Percentiles rank a stretch among this genome's conserved stretches.
These are phyloP conservation scores for Opisthograptis luteolata DNA, from an alignment of 2,888 invertebrate species.

Conservation along the genomic window DNA sequence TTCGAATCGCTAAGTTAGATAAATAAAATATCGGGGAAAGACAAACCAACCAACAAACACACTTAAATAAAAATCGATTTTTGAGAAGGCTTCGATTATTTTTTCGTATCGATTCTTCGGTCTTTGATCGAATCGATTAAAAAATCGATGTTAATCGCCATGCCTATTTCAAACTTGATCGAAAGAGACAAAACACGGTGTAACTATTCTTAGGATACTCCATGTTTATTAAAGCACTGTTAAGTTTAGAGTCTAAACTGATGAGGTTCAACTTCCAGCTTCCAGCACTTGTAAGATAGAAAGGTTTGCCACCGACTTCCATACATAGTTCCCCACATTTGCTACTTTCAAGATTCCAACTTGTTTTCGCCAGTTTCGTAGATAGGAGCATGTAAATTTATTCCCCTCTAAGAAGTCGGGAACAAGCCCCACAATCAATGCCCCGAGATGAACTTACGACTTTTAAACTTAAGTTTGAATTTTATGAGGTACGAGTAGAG, in stretches of 20 bases:
- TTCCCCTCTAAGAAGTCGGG: slow-evolving; percentile 14
- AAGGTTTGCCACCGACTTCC: slow-evolving; percentile 1
- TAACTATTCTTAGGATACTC: too few relatives aligned
- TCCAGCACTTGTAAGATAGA: not conserved
- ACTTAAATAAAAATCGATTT: too few relatives aligned
- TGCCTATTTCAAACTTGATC: too few relatives aligned
- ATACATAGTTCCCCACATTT: slow-evolving; percentile 3
- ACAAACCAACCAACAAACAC: too few relatives aligned
- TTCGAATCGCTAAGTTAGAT: too few relatives aligned
- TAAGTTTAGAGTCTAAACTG: not conserved
- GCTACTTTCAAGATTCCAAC: slow-evolving; percentile 1
- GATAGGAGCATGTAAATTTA: slow-evolving; percentile 36
- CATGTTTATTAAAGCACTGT: too few relatives aligned
- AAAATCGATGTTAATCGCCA: too few relatives aligned
- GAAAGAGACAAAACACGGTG: too few relatives aligned
- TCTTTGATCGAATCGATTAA: too few relatives aligned
- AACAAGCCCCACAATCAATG: slow-evolving; percentile 36
- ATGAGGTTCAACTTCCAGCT: not conserved
- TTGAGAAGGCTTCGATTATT: too few relatives aligned
- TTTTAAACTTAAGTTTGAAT: slow-evolving; percentile 24
- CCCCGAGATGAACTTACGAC: slow-evolving; percentile 26
- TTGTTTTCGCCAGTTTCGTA: slow-evolving; percentile 3
- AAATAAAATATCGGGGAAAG: too few relatives aligned
- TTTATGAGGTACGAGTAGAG: slow-evolving; percentile 4
- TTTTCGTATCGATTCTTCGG: too few relatives aligned